Conservation (phyloP, 35 echinoderm and acorn worm species). For the Heliocidaris erythrogramma region DNA sequence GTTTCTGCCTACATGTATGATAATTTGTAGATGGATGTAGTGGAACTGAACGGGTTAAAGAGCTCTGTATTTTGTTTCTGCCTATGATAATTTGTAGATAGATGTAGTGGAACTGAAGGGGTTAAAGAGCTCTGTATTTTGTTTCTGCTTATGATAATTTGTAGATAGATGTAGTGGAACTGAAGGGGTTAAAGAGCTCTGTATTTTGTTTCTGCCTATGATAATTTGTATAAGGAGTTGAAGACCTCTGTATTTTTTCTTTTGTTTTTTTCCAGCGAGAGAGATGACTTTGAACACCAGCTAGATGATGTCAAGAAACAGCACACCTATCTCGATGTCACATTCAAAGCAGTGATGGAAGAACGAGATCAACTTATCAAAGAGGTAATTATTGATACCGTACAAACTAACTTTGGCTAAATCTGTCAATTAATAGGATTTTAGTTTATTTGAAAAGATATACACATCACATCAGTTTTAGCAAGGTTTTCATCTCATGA, state of each 20-base stretch:
- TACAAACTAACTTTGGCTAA: too few species aligned
- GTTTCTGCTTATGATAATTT: not conserved
- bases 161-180: not conserved
- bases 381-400: constrained; percentile 23
- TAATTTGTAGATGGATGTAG: not conserved
- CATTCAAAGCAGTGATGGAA: constrained; percentile 56
- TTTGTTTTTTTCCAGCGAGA: constrained; percentile 69
- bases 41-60: not conserved
- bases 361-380: constrained; percentile 61
- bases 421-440: too few species aligned
- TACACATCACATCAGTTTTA: too few species aligned
- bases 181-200: not conserved
- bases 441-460: too few species aligned
- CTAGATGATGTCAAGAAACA: constrained; percentile 78
- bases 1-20: not conserved
- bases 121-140: not conserved
- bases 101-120: not conserved
- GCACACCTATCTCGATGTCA: constrained; percentile 74
- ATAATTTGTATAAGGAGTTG: not conserved
- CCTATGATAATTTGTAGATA: not conserved
- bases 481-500: too few species aligned
- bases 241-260: not conserved
- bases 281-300: constrained; percentile 81
- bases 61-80: constrained; percentile 1
- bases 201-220: not conserved